Evolutionary conservation across 2,797 vertebrate species (phyloP).

Genomic region (Hyperoplus immaculatus): DNA sequence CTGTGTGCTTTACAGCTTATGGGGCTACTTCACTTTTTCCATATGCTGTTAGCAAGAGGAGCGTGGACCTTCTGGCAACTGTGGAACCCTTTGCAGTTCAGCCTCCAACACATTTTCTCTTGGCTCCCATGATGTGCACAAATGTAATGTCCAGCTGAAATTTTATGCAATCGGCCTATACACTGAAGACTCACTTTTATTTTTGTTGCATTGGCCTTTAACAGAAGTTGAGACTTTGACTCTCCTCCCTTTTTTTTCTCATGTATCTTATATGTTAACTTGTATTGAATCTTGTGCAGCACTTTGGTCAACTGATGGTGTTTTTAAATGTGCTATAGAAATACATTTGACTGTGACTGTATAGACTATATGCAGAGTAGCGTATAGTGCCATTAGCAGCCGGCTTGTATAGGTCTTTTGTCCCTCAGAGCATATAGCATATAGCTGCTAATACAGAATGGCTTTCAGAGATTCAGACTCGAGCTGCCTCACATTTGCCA

Average conservation of each 20-base stretch:
- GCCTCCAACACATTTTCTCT: constrained; percentile 22
- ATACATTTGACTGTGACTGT: no score
- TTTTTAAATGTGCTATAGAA: no score
- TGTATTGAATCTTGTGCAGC: no score
- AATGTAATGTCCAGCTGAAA: constrained; percentile 42
- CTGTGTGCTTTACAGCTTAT: constrained; percentile 68
- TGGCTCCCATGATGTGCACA: constrained; percentile 22
- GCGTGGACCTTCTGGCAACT: constrained; percentile 46
- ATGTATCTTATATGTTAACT: no score
- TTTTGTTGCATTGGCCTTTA: no score
- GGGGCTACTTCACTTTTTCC: constrained; percentile 79
- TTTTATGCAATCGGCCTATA: background rate
- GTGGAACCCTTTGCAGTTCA: constrained; percentile 37
- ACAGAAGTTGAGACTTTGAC: no score
- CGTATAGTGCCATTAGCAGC: constrained; percentile 10
- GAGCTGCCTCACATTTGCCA: constrained; percentile 75
- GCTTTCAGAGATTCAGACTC: constrained; percentile 60
- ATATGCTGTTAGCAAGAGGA: constrained; percentile 60
- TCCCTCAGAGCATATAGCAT: constrained; percentile 28
- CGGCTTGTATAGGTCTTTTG: constrained; percentile 38
- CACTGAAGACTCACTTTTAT: no score
- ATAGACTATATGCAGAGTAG: background rate
- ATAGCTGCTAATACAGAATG: constrained; percentile 22
- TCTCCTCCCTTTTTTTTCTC: no score
- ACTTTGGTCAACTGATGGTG: no score